A percentile compares a stretch with the other conserved stretches of the same genome.
Evolutionary conservation across 2,113 vertebrate genomes (phyloP).

Genomic region (Heteronetta atricapilla): DNA sequence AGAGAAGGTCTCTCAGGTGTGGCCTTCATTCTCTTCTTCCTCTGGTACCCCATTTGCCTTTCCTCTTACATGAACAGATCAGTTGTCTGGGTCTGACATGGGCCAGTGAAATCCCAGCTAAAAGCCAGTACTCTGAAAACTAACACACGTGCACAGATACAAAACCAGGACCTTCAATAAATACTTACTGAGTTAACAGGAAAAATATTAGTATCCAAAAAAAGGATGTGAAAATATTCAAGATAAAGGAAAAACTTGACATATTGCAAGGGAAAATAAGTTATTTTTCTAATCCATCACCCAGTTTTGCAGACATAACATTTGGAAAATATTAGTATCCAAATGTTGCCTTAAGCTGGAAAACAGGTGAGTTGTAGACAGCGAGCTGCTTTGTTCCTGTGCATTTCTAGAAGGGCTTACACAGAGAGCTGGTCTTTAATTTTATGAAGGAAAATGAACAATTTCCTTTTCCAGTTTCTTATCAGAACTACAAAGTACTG

Average conservation of each 20-base stretch:
- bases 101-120: background rate
- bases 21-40: background rate
- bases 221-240: background rate
- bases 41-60: background rate
- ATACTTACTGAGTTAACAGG: background rate
- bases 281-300: background rate
- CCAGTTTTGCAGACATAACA: background rate
- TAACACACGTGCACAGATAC: background rate
- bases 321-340: background rate
- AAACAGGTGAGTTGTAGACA: background rate
- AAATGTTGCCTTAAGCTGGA: background rate
- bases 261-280: background rate
- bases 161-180: background rate
- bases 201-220: background rate
- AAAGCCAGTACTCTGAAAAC: background rate
- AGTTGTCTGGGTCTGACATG: background rate
- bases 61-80: background rate
- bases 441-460: background rate
- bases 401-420: background rate
- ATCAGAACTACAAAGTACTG: background rate
- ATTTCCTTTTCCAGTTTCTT: background rate
- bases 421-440: background rate
- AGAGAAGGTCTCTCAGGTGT: background rate
- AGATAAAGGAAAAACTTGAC: background rate
- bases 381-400: background rate